Evolutionary conservation across 2,888 invertebrate genomes (phyloP).

Genomic region (Xanthorhoe spadicearia): DNA sequence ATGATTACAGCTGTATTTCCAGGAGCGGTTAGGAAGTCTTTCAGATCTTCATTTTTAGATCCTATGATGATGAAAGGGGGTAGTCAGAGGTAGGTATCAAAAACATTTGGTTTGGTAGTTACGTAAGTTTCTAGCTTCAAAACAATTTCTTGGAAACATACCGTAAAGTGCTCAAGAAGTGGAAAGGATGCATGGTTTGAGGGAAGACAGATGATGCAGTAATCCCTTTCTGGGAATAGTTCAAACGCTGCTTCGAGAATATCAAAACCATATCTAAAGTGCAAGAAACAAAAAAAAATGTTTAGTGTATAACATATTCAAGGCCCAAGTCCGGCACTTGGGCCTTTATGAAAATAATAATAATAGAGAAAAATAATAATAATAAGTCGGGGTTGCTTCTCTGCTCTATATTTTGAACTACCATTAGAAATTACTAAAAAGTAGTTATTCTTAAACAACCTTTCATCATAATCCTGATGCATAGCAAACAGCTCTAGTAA

Average conservation of each 20-base stretch:
- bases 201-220: slow-evolving; percentile 85
- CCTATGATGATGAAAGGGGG: too few species aligned
- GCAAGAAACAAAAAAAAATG: slow-evolving; percentile 4
- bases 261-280: slow-evolving; percentile 73
- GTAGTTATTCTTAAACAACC: slow-evolving; percentile 47
- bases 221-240: slow-evolving; percentile 86
- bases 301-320: too few species aligned
- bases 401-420: too few species aligned
- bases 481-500: slow-evolving; percentile 86
- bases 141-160: slow-evolving; percentile 58
- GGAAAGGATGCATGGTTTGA: slow-evolving; percentile 78
- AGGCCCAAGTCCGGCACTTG: too few species aligned
- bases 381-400: too few species aligned
- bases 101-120: not conserved
- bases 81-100: not conserved
- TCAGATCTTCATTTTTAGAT: too few species aligned
- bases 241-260: slow-evolving; percentile 86
- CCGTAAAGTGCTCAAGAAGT: slow-evolving; percentile 85
- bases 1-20: too few species aligned
- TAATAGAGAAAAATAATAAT: too few species aligned
- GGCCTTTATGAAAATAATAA: too few species aligned
- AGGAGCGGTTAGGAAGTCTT: too few species aligned
- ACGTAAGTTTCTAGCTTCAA: not conserved
- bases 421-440: too few species aligned
- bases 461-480: slow-evolving; percentile 81